Evolutionary conservation across 35 echinoderm and acorn worm genomes (phyloP).

Genomic region (Stichopus chloronotus): DNA sequence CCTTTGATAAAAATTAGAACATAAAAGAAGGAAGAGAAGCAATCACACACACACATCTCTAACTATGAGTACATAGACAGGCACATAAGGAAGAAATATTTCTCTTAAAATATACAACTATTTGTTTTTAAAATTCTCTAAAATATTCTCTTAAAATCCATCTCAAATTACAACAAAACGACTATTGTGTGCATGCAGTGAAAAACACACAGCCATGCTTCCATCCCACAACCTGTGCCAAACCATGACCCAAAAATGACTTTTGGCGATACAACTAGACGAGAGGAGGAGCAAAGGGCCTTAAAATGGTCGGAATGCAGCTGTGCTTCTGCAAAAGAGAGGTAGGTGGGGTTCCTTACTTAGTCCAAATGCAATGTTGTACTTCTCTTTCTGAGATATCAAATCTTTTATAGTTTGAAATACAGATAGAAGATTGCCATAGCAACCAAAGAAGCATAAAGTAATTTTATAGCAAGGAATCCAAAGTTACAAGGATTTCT

Average conservation of each 20-base stretch:
- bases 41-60: conserved; percentile 42
- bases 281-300: background rate
- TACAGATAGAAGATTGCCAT: too few species aligned
- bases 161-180: too few species aligned
- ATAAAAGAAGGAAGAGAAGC: background rate
- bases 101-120: conserved; percentile 32
- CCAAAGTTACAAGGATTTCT: too few species aligned
- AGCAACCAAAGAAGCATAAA: too few species aligned
- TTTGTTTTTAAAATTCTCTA: background rate
- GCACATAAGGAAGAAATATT: conserved; percentile 29
- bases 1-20: background rate
- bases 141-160: too few species aligned
- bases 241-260: background rate
- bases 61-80: conserved; percentile 38
- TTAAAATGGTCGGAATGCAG: background rate
- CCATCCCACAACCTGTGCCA: background rate
- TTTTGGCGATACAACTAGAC: background rate
- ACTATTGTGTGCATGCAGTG: background rate
- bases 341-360: too few species aligned
- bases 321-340: too few species aligned
- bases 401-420: too few species aligned
- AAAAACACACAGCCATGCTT: background rate
- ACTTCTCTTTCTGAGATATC: too few species aligned
- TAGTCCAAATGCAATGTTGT: too few species aligned
- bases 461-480: too few species aligned